Evolutionary conservation across 2,888 invertebrate species (phyloP), one percentile per base, ranked within the genome.

Genomic region (Cheilosia impressa): DNA sequence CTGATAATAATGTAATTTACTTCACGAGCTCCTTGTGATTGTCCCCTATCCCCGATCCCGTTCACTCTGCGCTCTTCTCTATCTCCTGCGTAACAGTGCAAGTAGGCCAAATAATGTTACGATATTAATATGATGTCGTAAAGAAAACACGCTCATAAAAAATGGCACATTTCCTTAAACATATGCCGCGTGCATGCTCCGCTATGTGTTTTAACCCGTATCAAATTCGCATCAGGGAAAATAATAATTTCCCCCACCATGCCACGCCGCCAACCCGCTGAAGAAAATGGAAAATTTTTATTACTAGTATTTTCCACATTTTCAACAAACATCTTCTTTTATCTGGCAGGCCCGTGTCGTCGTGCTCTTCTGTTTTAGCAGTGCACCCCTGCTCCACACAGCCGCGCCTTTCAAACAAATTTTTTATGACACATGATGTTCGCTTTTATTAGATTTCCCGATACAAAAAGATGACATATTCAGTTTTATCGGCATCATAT

Each of bases 221-320:
- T 85, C 85, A 85, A 80, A 80, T 85, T 85, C 85, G 76, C 81
- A 85, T 85, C 85, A 85, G 76, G 80, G 68, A 85, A 85, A 81
- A 85, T 81, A 85, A 85, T 85, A 85, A 85, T 81, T 80, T 85
- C 66, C 81, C 65, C 55, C 38, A n/a, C n/a, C n/a, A n/a, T n/a
- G 19, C n/a, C 27, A 4, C 13, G 22, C 50, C 31, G 6, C 7
- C 50, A 10, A 0, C 34, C 50, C 50, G 43, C 15, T 65, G 76
- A 65, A 79, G 85, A 85, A 85, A 85, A 85, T 85, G 85, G 85
- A 85, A 85, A 85, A 85, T 85, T 85, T 81, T 85, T 85, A 85
- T 85, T 85, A 81, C 85, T 80, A 85, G 81, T 85, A 85, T 77
- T 85, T 85, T 60, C 85, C 85, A 81, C 85, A 84, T 84, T 82